Evolutionary conservation across 1,140 invertebrate species (phyloP).

Genomic region (Kradibia gibbosae): DNA sequence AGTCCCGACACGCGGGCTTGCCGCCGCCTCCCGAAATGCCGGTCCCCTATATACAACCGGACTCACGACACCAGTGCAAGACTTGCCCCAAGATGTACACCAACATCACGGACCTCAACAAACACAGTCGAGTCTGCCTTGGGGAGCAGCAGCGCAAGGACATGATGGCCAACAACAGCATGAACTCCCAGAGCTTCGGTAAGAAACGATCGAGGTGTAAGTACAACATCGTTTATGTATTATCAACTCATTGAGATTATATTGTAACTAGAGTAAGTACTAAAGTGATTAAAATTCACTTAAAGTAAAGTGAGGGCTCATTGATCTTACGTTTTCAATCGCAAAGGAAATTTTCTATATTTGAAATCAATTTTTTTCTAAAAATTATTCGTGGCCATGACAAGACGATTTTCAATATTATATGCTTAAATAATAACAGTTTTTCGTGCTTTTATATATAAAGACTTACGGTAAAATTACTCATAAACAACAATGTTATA

Average conservation of each 20-base stretch:
- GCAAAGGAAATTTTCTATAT: no score
- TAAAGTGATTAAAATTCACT: neutral
- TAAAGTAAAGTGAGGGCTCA: no score
- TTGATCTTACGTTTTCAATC: no score
- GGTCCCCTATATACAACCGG: slow-evolving; percentile 58
- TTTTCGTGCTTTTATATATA: no score
- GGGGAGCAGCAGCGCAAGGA: slow-evolving; percentile 59
- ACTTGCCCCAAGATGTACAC: slow-evolving; percentile 66
- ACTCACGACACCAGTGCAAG: slow-evolving; percentile 67
- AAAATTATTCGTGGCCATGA: no score
- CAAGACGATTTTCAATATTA: no score
- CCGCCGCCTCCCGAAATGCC: slow-evolving; percentile 60
- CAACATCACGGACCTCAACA: slow-evolving; percentile 66
- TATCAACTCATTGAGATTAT: neutral
- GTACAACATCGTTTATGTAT: neutral
- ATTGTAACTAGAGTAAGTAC: neutral
- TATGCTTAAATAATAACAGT: neutral
- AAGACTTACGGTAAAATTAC: no score
- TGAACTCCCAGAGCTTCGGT: slow-evolving; percentile 24
- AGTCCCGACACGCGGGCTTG: slow-evolving; percentile 68
- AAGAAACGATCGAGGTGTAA: slow-evolving; percentile 32
- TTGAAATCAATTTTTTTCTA: no score
- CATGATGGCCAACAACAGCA: slow-evolving; percentile 44
- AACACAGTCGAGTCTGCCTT: slow-evolving; percentile 63
- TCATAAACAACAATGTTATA: no score